A percentile compares a stretch with the other conserved stretches of the same genome.
phyloP scores from a whole-genome alignment of 2,113 vertebrate genomes.

The Amblyornis subalaris region DNA sequence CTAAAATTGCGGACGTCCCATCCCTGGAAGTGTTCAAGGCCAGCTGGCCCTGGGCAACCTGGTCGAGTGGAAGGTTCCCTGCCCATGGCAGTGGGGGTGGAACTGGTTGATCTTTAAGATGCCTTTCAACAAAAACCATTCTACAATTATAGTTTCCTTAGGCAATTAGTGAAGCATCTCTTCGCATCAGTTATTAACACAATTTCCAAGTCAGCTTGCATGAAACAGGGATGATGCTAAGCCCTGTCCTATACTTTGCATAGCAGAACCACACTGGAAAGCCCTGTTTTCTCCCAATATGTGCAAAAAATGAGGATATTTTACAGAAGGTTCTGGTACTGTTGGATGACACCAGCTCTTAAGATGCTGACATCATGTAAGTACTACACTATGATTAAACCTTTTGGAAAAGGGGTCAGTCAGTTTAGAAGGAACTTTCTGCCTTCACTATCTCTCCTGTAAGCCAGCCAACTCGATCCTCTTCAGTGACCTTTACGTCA shows the following conservation, averaged over 20 bases:
- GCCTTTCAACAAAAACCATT: background rate
- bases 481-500: background rate
- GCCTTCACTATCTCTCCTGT: background rate
- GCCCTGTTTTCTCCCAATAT: background rate
- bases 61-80: background rate
- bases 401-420: background rate
- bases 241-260: background rate
- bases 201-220: background rate
- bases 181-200: background rate
- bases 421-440: background rate
- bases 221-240: background rate
- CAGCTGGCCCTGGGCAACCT: background rate
- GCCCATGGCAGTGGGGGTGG: rapidly evolving
- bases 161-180: background rate
- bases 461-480: background rate
- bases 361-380: rapidly evolving
- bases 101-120: background rate
- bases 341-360: background rate
- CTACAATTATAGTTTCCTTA: background rate
- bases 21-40: background rate
- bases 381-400: background rate
- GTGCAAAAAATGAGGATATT: background rate
- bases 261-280: background rate
- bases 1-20: background rate
- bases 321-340: background rate